Base-by-base conservation (phyloP, 2,797 vertebrate genomes). In the Geotrypetes seraphini region DNA sequence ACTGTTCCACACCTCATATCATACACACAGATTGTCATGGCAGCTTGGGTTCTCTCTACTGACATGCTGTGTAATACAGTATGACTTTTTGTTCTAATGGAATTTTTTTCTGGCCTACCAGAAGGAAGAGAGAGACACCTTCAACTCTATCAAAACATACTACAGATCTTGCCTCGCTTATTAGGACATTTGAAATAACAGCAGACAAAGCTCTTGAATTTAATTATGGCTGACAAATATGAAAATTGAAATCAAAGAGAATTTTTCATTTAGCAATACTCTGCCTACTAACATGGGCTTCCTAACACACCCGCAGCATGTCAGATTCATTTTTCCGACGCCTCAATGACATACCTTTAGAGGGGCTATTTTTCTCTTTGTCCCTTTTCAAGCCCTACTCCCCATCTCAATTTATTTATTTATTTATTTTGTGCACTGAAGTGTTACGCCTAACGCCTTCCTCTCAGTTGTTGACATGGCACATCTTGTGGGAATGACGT, bases 221-320 rank as follows among this genome's bases (percentile, higher is more conserved):
- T 83, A 82, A 83, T 82, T 81, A 83, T 68, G 73, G 80, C 72
- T 81, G 79, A 82, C 80, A 83, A 85, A 85, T 81, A 80, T 81
- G 79, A 82, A 83, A 83, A 83, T 74, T 79, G 70, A 79, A 83
- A 83, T 83, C 72, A 81, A 81, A 83, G 78, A 70, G 69, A 73
- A 72, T 82, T 76, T 80, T 75, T 71, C 74, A 71, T 73, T 74
- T 63, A n/a, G 60, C 52, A 43, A 51, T 41, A 63, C 73, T 57
- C 75, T 47, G 12, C 47, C 44, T 8, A 16, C 61, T 51, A 60
- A 58, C 29, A 7, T n/a, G n/a, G n/a, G n/a, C n/a, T n/a, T n/a
- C n/a, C n/a, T n/a, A n/a, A n/a, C n/a, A n/a, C n/a, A n/a, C n/a
- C n/a, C n/a, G n/a, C n/a, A n/a, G n/a, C n/a, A n/a, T 63, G 49